Evolutionary conservation across 1,140 invertebrate species (phyloP).

Genomic region (Dolichoris vasculosae): DNA sequence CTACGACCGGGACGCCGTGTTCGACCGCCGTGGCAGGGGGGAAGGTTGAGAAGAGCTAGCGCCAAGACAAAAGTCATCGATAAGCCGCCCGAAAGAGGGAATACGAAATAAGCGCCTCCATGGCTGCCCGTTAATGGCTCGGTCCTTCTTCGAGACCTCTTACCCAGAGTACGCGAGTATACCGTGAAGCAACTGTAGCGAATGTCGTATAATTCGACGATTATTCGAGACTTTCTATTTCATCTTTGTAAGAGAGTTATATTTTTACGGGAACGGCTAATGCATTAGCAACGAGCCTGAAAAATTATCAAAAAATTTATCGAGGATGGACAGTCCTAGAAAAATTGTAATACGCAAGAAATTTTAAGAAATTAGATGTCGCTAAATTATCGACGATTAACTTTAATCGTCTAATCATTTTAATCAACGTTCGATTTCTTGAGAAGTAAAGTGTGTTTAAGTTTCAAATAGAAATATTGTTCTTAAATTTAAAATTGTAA

Average conservation of each 20-base stretch:
- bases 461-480: no score
- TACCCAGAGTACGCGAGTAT: slow-evolving; percentile 1
- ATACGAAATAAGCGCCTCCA: slow-evolving; percentile 26
- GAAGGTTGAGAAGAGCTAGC: slow-evolving; percentile 18
- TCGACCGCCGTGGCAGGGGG: not conserved
- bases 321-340: no score
- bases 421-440: no score
- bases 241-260: not conserved
- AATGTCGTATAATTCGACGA: not conserved
- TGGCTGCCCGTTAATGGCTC: slow-evolving; percentile 15
- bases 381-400: no score
- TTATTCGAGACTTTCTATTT: not conserved
- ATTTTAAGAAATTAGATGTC: no score
- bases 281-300: not conserved
- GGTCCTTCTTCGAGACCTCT: slow-evolving; percentile 18
- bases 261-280: not conserved
- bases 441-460: no score
- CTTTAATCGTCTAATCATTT: no score
- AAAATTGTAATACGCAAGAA: no score
- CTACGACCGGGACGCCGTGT: not conserved
- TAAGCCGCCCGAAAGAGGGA: slow-evolving; percentile 7
- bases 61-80: slow-evolving; percentile 44
- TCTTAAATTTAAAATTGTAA: no score
- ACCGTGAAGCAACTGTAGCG: not conserved
- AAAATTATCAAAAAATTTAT: not conserved